Conservation (phyloP, 2,797 vertebrate species). For the Phoxinus dragarum region DNA sequence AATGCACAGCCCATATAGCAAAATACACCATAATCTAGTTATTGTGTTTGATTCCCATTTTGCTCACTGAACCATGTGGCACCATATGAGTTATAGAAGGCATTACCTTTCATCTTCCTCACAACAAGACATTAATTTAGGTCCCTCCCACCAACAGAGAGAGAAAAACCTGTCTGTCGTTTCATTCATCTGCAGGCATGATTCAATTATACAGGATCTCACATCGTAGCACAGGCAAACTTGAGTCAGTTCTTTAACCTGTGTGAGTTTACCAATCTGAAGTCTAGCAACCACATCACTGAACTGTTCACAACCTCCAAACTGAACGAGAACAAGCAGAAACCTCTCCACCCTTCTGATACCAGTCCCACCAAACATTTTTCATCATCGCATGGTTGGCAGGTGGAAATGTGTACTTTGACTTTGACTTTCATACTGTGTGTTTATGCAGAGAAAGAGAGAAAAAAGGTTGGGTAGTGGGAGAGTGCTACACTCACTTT, state of each 20-base stretch:
- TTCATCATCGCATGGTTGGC: background rate
- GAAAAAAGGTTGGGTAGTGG: background rate
- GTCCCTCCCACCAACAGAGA: conserved; percentile 44
- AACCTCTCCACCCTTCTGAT: conserved; percentile 36
- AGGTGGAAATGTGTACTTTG: conserved; percentile 18
- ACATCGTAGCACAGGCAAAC: conserved; percentile 59
- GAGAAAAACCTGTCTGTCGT: conserved; percentile 50
- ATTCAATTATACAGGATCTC: conserved; percentile 67
- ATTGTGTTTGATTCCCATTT: conserved; percentile 31
- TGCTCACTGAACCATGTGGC: conserved; percentile 24
- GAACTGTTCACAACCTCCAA: conserved; percentile 56
- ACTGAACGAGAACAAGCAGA: conserved; percentile 49
- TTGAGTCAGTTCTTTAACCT: conserved; percentile 68
- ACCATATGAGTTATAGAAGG: conserved; percentile 23
- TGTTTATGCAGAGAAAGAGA: background rate
- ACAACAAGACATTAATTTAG: conserved; percentile 51
- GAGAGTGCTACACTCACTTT: conserved; percentile 12
- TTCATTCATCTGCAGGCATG: conserved; percentile 64
- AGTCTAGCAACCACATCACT: conserved; percentile 55
- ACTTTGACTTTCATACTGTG: conserved; percentile 18
- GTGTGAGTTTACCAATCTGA: conserved; percentile 62
- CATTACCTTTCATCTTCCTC: conserved; percentile 44
- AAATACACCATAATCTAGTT: conserved; percentile 24
- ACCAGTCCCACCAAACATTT: background rate
- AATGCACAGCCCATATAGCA: background rate